phyloP scores from a whole-genome alignment of 2,797 vertebrate genomes.

The Threskiornis aethiopicus region DNA sequence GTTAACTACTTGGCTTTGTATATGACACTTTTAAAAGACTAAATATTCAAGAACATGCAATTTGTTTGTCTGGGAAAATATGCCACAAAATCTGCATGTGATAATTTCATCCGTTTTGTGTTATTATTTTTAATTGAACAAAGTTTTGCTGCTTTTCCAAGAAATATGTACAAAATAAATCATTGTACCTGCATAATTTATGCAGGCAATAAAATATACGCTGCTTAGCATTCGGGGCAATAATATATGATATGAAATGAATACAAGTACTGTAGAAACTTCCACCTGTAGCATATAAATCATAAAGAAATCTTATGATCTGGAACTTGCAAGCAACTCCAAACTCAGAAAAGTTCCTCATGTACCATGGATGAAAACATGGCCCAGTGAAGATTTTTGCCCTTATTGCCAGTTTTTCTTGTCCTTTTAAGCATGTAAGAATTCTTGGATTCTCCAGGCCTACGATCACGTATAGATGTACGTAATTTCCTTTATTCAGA shows the following conservation, averaged over 20 bases:
- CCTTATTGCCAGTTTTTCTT: background rate
- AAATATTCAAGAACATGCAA: background rate
- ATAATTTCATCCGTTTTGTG: background rate
- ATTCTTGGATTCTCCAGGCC: background rate
- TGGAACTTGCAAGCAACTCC: background rate
- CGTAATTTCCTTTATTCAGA: background rate
- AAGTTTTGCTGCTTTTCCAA: background rate
- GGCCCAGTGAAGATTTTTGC: background rate
- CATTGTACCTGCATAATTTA: background rate
- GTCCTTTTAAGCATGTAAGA: background rate
- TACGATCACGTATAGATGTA: fast-evolving
- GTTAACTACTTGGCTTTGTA: background rate
- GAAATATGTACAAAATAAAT: background rate
- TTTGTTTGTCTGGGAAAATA: background rate
- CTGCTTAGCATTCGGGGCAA: background rate
- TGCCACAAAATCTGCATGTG: background rate
- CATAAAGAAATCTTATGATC: background rate
- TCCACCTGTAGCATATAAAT: background rate
- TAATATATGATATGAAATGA: background rate
- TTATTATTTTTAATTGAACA: background rate
- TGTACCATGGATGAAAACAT: background rate
- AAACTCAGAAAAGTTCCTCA: background rate
- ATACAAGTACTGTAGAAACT: background rate
- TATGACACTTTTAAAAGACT: background rate
- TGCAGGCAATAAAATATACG: background rate